Percentiles rank a stretch among this genome's conserved stretches.
Conservation (phyloP, 2,888 invertebrate species). For the Peribatodes rhomboidaria region DNA sequence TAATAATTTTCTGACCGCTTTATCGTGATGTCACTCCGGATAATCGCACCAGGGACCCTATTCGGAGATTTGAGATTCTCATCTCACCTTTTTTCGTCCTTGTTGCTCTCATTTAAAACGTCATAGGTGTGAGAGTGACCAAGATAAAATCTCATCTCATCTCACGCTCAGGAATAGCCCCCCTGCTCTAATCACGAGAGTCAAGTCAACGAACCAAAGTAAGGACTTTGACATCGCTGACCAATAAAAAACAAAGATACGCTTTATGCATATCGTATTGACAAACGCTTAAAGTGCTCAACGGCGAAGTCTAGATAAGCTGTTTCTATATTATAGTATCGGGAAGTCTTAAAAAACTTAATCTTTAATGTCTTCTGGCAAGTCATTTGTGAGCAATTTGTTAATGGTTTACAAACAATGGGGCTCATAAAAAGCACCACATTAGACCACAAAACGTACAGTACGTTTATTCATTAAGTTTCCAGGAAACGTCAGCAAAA, state of each 20-base stretch:
- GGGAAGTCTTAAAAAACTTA: not conserved
- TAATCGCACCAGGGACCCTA: no score
- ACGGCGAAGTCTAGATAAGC: conserved; percentile 19
- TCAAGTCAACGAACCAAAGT: conserved; percentile 43
- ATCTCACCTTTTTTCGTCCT: no score
- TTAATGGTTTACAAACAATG: conserved; percentile 36
- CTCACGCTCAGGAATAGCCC: no score
- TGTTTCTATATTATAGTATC: not conserved
- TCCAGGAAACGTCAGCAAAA: conserved; percentile 57
- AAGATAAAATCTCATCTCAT: no score
- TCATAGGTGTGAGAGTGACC: no score
- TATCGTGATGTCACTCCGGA: conserved; percentile 22
- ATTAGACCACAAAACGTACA: conserved; percentile 51
- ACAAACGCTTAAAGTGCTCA: conserved; percentile 6
- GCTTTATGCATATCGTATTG: conserved; percentile 37
- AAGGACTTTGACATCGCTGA: conserved; percentile 44
- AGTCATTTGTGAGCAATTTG: conserved; percentile 17
- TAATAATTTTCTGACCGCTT: not conserved
- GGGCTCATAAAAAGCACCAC: conserved; percentile 32
- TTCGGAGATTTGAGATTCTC: no score
- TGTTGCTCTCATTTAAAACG: no score
- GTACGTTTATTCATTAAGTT: conserved; percentile 50
- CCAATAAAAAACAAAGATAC: conserved; percentile 38
- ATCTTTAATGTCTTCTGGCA: conserved; percentile 3
- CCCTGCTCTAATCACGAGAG: conserved; percentile 39